A percentile compares a stretch with the other conserved stretches of the same genome.
Evolutionary conservation across 1,140 invertebrate genomes (phyloP).

Genomic region (Trichogramma pretiosum): DNA sequence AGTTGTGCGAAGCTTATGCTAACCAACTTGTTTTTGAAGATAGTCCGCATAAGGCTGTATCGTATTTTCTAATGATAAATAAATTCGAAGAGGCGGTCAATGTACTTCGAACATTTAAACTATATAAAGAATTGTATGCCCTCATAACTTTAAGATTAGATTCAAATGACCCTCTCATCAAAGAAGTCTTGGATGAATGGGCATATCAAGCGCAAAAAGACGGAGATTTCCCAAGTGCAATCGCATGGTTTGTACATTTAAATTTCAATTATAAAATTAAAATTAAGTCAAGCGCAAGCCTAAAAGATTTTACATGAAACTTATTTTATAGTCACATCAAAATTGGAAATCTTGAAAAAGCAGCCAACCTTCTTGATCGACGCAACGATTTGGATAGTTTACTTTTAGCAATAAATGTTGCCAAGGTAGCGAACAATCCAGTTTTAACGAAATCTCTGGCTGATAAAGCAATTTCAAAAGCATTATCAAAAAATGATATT

Average conservation of each 20-base stretch:
- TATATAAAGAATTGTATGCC: conserved; percentile 55
- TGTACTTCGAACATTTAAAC: conserved; percentile 44
- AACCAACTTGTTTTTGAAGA: conserved; percentile 50
- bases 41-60: conserved; percentile 48
- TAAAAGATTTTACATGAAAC: not conserved
- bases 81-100: conserved; percentile 51
- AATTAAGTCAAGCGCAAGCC: not conserved
- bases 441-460: conserved; percentile 25
- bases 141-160: conserved; percentile 51
- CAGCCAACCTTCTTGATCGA: conserved; percentile 29
- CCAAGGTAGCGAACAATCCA: conserved; percentile 25
- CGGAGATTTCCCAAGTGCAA: conserved; percentile 51
- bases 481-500: conserved; percentile 23
- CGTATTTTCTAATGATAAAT: conserved; percentile 53
- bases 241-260: conserved; percentile 47
- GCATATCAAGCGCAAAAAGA: conserved; percentile 34
- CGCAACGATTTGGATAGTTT: conserved; percentile 27
- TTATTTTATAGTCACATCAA: conserved; percentile 23
- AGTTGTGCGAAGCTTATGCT: conserved; percentile 54
- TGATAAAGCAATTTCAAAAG: conserved; percentile 29
- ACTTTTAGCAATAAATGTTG: conserved; percentile 31
- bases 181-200: conserved; percentile 48
- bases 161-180: conserved; percentile 44
- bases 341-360: conserved; percentile 28
- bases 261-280: conserved; percentile 6